These are phyloP conservation scores for Armadillidium nasatum DNA, from an alignment of 1,140 invertebrate genomes.

Conservation along the genomic window DNA sequence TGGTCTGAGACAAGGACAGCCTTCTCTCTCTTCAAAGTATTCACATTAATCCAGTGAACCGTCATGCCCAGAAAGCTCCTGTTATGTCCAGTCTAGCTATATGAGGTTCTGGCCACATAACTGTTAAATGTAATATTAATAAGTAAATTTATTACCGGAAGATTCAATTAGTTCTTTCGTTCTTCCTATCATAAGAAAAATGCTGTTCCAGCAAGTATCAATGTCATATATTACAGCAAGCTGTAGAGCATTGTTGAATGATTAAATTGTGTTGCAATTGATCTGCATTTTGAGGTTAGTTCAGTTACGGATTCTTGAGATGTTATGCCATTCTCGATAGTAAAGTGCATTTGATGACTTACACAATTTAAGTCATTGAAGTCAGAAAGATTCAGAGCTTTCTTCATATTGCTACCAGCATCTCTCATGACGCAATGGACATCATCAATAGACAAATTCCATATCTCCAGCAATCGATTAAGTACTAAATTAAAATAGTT, in stretches of 20 bases:
- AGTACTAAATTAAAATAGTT: not conserved
- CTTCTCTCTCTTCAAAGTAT: too few species aligned
- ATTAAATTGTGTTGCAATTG: constrained; percentile 27
- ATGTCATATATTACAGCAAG: constrained; percentile 14
- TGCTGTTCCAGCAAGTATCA: constrained; percentile 22
- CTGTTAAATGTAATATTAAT: too few species aligned
- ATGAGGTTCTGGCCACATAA: too few species aligned
- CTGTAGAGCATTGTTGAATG: constrained; percentile 18
- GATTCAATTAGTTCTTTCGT: constrained; percentile 24
- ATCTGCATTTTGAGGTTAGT: not conserved
- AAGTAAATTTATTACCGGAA: too few species aligned
- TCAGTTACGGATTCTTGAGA: not conserved
- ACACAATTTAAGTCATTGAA: constrained; percentile 11
- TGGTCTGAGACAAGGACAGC: too few species aligned
- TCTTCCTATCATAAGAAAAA: constrained; percentile 20
- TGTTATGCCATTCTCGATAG: not conserved
- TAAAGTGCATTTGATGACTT: constrained; percentile 21
- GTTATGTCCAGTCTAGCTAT: too few species aligned
- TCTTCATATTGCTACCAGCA: constrained; percentile 22
- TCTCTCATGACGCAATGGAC: constrained; percentile 28
- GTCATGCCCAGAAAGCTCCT: too few species aligned
- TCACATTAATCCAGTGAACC: too few species aligned
- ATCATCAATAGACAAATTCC: not conserved
- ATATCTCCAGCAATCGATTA: not conserved
- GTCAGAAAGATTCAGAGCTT: constrained; percentile 22